Evolutionary conservation across 1,140 invertebrate genomes (phyloP), one percentile per base, ranked within the genome.

Genomic region (Pseudomyrmex dendroicus): DNA sequence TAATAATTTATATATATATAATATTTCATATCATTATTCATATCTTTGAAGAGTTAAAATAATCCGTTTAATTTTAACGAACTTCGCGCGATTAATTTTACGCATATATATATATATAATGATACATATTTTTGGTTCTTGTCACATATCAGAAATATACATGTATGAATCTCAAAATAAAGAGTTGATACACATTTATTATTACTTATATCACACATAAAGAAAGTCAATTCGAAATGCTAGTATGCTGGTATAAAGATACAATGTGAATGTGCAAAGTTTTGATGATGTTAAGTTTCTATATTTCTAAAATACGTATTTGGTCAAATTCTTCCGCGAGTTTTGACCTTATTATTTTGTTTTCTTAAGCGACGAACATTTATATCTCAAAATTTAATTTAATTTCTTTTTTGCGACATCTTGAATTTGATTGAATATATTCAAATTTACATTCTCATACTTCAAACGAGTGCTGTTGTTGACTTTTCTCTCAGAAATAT

Each of bases 401-500:
- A 35, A 35, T 35, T 35, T 35, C 5, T 35, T 35, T 35, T 35
- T 35, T 7, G 35, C 35, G 35, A 35, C 10, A 25, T 80, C n/a
- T 73, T 64, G 35, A 46, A 66, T 57, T 59, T 0, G 54, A 57
- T 46, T 4, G 9, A 67, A 35, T 35, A 35, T 35, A 85, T 61
- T 59, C 64, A 63, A 44, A 77, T 35, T 80, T 82, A 80, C 89
- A 87, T 90, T 86, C 68, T 87, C 84, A 66, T 85, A 84, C 87
- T 88, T 84, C 83, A 89, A 84, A 84, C 87, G 83, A 91, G 84
- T 90, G 87, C 86, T 91, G 90, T 90, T 91, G 83, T 90, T 86
- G 54, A 85, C 83, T 84, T 89, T 84, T 86, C 78, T 90, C 82
- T 90, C 87, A 83, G 78, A 89, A 90, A 83, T 89, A 89, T 83